Conservation (phyloP, 2,888 invertebrate species). For the Spilarctia lutea region DNA sequence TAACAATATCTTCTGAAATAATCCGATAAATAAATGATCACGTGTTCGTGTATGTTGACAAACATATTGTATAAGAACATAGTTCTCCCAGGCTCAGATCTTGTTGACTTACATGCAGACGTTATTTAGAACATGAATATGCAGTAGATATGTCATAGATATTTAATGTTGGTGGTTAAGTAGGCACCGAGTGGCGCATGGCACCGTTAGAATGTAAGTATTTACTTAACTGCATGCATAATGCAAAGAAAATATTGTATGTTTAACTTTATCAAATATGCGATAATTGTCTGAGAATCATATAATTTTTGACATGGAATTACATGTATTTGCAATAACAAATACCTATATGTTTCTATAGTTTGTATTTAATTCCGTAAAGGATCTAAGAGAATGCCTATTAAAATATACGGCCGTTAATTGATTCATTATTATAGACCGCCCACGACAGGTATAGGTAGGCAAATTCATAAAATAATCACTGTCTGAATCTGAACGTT, state of each 20-base stretch:
- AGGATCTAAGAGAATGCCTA: not conserved
- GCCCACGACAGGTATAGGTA: too few species aligned
- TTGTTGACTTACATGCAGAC: conserved; percentile 9
- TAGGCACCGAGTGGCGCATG: conserved; percentile 25
- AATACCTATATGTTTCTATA: not conserved
- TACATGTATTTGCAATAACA: too few species aligned
- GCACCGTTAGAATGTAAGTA: conserved; percentile 30
- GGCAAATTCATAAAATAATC: not conserved
- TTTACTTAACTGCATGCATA: conserved; percentile 32
- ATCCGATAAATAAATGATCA: not conserved
- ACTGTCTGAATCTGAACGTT: not conserved
- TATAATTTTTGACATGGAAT: not conserved
- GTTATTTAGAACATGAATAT: conserved; percentile 23
- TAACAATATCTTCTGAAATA: not conserved
- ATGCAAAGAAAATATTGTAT: conserved; percentile 16
- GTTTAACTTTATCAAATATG: conserved; percentile 32
- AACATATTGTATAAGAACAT: conserved; percentile 1
- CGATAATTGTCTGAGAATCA: conserved; percentile 30
- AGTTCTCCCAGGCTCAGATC: not conserved
- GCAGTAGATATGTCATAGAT: conserved; percentile 25
- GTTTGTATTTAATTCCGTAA: not conserved
- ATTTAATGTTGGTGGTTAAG: conserved; percentile 26
- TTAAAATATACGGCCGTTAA: not conserved
- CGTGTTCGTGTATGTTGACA: too few species aligned
- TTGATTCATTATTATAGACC: not conserved